A percentile compares a stretch with the other conserved stretches of the same genome.
These are phyloP conservation scores for Ictalurus punctatus DNA, from an alignment of 2,113 vertebrate genomes.

Conservation along the genomic window DNA sequence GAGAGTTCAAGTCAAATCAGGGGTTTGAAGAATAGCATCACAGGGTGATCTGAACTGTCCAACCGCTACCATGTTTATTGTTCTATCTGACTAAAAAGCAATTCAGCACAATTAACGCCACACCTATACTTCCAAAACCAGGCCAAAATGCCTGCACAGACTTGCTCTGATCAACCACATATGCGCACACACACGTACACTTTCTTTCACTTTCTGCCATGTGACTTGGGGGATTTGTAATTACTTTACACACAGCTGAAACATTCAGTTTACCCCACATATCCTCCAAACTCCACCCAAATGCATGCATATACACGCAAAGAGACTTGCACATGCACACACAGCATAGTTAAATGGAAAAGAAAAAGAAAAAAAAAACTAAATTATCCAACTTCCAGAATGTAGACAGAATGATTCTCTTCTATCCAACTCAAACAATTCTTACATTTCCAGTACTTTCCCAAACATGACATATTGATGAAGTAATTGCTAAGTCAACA, in stretches of 20 bases:
- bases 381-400: background rate
- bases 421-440: constrained; percentile 26
- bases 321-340: background rate
- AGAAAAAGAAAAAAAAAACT: background rate
- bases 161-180: constrained; percentile 33
- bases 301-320: background rate
- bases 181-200: background rate
- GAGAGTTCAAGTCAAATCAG: constrained; percentile 56
- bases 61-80: constrained; percentile 63
- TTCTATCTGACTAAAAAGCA: constrained; percentile 51
- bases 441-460: constrained; percentile 28
- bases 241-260: constrained; percentile 32
- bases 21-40: constrained; percentile 46
- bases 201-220: constrained; percentile 25
- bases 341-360: background rate
- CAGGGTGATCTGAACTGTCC: constrained; percentile 36
- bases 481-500: constrained; percentile 31
- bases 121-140: constrained; percentile 16
- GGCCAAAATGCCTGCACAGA: constrained; percentile 39
- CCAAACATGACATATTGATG: constrained; percentile 16
- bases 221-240: constrained; percentile 19
- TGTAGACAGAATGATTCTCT: background rate
- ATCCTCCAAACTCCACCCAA: background rate
- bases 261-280: constrained; percentile 22
- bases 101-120: constrained; percentile 57